phyloP scores from a whole-genome alignment of 2,888 invertebrate genomes.

The Ptycholaimellus sp. region DNA sequence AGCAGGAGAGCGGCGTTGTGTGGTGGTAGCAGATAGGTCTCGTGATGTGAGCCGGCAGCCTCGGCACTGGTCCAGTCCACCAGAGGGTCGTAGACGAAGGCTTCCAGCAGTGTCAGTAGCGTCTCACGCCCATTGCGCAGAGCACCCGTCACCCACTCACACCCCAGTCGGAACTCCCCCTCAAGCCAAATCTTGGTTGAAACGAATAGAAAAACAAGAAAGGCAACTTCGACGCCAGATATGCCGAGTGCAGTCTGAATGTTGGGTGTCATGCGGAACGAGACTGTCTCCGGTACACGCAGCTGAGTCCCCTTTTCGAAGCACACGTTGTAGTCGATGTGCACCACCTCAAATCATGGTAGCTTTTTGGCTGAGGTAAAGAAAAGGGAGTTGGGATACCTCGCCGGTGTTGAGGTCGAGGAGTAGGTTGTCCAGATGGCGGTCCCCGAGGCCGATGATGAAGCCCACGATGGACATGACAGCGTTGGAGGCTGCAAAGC shows the following conservation, averaged over 20 bases:
- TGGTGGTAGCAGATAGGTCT: neutral
- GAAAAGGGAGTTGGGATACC: constrained; percentile 26
- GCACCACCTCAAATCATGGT: too few relatives aligned
- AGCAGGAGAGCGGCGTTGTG: too few relatives aligned
- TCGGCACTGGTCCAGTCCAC: constrained; percentile 60
- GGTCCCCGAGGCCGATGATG: constrained; percentile 73
- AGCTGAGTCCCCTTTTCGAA: constrained; percentile 67
- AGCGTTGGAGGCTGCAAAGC: constrained; percentile 26
- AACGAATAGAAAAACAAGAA: constrained; percentile 15
- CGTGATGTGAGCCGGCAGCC: neutral
- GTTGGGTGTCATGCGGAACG: constrained; percentile 88
- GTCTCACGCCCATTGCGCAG: constrained; percentile 78
- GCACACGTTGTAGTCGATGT: constrained; percentile 98
- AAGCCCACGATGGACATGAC: constrained; percentile 75
- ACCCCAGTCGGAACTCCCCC: constrained; percentile 74
- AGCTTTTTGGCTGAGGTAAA: neutral
- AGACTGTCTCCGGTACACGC: constrained; percentile 89
- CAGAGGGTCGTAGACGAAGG: constrained; percentile 88
- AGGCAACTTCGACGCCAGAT: constrained; percentile 70
- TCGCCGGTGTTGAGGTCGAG: constrained; percentile 80
- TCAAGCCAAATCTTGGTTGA: constrained; percentile 27
- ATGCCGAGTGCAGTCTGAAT: constrained; percentile 72
- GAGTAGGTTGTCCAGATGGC: constrained; percentile 90
- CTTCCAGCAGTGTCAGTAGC: constrained; percentile 67
- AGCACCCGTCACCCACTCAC: constrained; percentile 66